Evolutionary conservation across 2,888 invertebrate species (phyloP), one percentile per base, ranked within the genome.

Genomic region (Beris chalybata): DNA sequence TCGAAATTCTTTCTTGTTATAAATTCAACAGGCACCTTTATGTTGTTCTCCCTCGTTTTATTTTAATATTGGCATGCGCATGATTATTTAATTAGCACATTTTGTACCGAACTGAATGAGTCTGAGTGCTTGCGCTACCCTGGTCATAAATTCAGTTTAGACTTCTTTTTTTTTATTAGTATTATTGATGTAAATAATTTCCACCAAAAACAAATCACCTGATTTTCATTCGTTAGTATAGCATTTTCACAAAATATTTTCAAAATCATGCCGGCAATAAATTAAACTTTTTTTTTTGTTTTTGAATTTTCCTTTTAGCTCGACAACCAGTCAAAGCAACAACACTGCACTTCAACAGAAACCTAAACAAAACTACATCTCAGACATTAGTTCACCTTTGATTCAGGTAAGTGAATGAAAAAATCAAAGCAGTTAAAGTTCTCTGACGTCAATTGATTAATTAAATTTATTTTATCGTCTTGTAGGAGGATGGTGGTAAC

Each of bases 401-500:
- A 95, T 81, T 70, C 80, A 81, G 77, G 80, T 79, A 74, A 68
- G 72, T 45, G 31, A 50, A 32, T 22, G 31, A 52, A 11, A 52
- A 58, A 47, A 50, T 30, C 11, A 44, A 38, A 32, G 22, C 57
- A 65, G 48, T 65, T 52, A 57, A 65, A 48, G 50, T 32, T 11
- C 44, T 53, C 22, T 52, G 13, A n/a, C 53, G 30, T 30, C 30
- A 53, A 53, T 31, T 30, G 3, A n/a, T 56, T 22, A 5, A 45
- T 45, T 50, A 44, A 38, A 47, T 65, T 57, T 58, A 1, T 29
- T 57, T 59, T 50, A 12, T 22, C 32, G 15, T 50, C 7, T 31
- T 93, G 80, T 93, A 95, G 82, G 94, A 95, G 75, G 94, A 95
- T 76, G 95, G 94, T 65, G 93, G 95, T 79, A 95, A 90, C 83